Evolutionary conservation across 1,140 invertebrate genomes (phyloP), one percentile per base, ranked within the genome.

Genomic region (Heliconius congener): DNA sequence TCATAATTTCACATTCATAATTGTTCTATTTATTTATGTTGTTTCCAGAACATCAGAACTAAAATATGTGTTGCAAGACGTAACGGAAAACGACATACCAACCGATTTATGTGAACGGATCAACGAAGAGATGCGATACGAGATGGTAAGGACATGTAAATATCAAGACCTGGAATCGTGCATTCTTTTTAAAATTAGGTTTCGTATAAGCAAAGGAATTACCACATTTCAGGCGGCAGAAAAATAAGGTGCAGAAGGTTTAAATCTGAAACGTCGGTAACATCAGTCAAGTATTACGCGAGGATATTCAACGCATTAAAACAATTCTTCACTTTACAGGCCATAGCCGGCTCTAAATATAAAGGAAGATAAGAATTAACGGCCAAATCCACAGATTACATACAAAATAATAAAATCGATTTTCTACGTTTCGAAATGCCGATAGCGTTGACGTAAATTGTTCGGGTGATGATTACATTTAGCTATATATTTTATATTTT

Each of bases 11-110:
- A 34, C 34, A 34, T 34, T 8, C 34, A 34, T 6, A 34, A 6
- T 34, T 34, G 34, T 34, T 34, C 5, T 6, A 13, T 46, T 46
- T 27, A 27, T n/a, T 5, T 16, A 27, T 27, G 4, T 16, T 13
- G 46, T 60, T 83, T 82, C n/a, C 84, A 95, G 94, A 80, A 94
- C 93, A 71, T 94, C 94, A 9, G 92, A 95, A 83, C 83, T 95
- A 30, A 92, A 93, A 79, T 93, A 94, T 81, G 90, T 95, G 19
- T 81, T 95, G 27, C 93, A 95, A 89, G 93, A 97, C 84, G 98
- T 99, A n/a, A 97, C 96, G 52, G 98, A 99, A 94, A 96, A 96
- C 85, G 99, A 99, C 95, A 99, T 99, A 89, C 99, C 99, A 66
- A 96, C 96, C 85, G 96, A 98, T 95, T 95, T 98, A 81, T 97